Percentiles rank a stretch among this genome's conserved stretches.
These are phyloP conservation scores for Spongia lamella DNA, from an alignment of 37 sponge, comb jelly and placozoan genomes.

Conservation along the genomic window DNA sequence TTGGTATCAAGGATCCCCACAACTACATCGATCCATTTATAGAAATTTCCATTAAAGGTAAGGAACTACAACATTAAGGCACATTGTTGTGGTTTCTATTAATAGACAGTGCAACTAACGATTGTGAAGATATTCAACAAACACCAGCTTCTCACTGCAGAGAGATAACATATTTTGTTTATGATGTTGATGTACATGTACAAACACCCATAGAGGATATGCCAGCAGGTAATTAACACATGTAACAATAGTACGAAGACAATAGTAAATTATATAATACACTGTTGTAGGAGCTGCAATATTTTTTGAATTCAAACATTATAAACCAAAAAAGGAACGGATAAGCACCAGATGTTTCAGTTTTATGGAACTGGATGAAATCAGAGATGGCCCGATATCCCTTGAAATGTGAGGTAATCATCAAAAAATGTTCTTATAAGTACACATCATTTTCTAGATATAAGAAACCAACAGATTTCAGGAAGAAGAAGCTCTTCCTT, in stretches of 20 bases:
- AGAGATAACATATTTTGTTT: constrained; percentile 33
- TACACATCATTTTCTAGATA: constrained; percentile 45
- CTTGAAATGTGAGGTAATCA: constrained; percentile 67
- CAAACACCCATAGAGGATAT: constrained; percentile 54
- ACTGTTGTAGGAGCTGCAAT: constrained; percentile 44
- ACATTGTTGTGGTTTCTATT: neutral
- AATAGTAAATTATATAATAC: neutral
- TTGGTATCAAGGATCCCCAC: constrained; percentile 73
- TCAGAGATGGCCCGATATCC: constrained; percentile 51
- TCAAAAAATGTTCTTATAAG: neutral
- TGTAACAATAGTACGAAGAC: too few relatives aligned
- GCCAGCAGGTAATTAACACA: constrained; percentile 25
- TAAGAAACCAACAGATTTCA: constrained; percentile 80
- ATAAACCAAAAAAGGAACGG: constrained; percentile 64
- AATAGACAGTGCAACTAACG: neutral
- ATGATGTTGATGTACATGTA: constrained; percentile 32
- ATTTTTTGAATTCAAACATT: constrained; percentile 82
- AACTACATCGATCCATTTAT: constrained; percentile 61
- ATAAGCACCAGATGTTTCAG: constrained; percentile 70
- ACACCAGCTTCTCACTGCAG: constrained; percentile 39
- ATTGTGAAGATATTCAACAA: constrained; percentile 25
- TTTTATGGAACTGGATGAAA: constrained; percentile 82
- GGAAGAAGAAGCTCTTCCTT: constrained; percentile 58
- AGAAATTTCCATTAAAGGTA: constrained; percentile 56
- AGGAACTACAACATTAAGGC: neutral